Evolutionary conservation across 2,888 invertebrate genomes (phyloP), one percentile per base, ranked within the genome.

Genomic region (Drosophila neotestacea): DNA sequence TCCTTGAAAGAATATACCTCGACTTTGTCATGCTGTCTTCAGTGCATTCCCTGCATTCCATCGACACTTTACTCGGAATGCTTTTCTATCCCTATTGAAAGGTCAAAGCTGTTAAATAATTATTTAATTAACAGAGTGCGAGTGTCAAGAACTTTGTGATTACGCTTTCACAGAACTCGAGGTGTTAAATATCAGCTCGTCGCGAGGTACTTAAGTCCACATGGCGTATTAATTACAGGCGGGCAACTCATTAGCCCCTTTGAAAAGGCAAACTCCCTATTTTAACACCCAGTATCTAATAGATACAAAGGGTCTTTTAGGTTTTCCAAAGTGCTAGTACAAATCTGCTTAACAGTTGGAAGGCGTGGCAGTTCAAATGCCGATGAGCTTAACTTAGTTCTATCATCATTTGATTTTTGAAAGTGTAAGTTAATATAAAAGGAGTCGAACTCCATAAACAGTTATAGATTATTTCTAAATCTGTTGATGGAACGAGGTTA

Each of bases 161-260:
- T 44, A 42, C 44, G 27, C 27, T 42, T n/a, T 3, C 32, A 22
- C 13, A 16, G 16, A 34, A 9, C 27, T n/a, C 28, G 34, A 51
- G 59, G 54, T 71, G 75, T 58, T 51, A 51, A 70, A 46, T 36
- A 27, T 34, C 13, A 36, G 7, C 55, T 44, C 32, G 34, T 16
- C 7, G 46, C 7, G 22, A 50, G 60, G 51, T 36, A 47, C 58
- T 66, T 68, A 13, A 54, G 73, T 42, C 67, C 73, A 81, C 84
- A 66, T 68, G 84, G 81, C 77, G 86, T 81, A 84, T 84, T 86
- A 86, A 83, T 83, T 77, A 86, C 69, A 76, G 65, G 56, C 54
- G 56, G 68, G 41, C 65, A 71, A 48, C 62, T 72, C 56, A 72
- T 73, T 70, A 66, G 70, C 50, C 46, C 6, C 6, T 7, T 4